phyloP scores from a whole-genome alignment of 2,888 invertebrate genomes.

The Antitype chi region DNA sequence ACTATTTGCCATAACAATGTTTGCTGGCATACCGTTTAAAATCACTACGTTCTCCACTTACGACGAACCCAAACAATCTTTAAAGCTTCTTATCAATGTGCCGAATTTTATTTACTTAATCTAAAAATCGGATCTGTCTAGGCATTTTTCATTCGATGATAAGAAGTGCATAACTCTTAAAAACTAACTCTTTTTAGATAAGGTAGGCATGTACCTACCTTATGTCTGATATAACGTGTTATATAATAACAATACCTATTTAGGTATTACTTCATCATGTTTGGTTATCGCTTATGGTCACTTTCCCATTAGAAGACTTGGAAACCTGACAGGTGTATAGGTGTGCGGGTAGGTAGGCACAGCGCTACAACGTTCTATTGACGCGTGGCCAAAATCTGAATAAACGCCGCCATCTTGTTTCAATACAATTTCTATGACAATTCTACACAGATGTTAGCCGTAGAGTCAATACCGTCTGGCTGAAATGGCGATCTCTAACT shows the following conservation, averaged over 20 bases:
- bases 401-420: neutral
- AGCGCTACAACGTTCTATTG: neutral
- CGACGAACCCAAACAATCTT: neutral
- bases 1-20: neutral
- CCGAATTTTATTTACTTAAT: neutral
- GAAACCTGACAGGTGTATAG: neutral
- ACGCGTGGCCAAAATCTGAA: too few species aligned
- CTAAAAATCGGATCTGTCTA: neutral
- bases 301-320: conserved; percentile 9
- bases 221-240: conserved; percentile 15
- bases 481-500: too few species aligned
- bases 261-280: neutral
- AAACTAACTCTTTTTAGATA: neutral
- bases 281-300: conserved; percentile 3
- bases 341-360: neutral
- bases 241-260: neutral
- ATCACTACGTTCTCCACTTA: neutral
- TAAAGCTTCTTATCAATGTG: neutral
- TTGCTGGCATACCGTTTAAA: neutral
- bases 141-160: conserved; percentile 2
- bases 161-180: neutral
- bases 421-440: neutral
- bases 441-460: too few species aligned
- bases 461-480: too few species aligned
- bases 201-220: neutral